phyloP scores from a whole-genome alignment of 2,113 vertebrate genomes.

The Passer montanus region DNA sequence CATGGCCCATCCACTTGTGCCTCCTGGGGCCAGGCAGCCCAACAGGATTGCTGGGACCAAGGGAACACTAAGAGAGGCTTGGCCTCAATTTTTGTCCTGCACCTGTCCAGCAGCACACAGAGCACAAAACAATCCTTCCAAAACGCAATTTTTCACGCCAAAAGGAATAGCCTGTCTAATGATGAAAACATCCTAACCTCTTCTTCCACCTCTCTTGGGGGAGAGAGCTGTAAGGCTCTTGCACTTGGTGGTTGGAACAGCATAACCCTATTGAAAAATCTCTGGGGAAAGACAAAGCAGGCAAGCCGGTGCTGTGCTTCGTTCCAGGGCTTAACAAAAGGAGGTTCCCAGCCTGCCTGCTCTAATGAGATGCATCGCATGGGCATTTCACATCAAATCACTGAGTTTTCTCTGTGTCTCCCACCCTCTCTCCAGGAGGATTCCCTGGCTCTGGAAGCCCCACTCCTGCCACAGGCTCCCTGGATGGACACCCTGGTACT shows the following conservation, averaged over 20 bases:
- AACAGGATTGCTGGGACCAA: rapidly evolving
- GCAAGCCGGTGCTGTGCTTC: neutral
- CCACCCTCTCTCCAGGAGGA: neutral
- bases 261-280: neutral
- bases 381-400: neutral
- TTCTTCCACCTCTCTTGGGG: neutral
- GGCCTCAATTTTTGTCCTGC: neutral
- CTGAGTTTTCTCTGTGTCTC: neutral
- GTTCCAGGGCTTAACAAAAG: neutral
- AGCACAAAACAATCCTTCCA: neutral
- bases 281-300: neutral
- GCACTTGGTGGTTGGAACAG: neutral
- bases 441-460: neutral
- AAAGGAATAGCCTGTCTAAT: neutral
- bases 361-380: neutral
- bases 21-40: neutral
- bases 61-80: neutral
- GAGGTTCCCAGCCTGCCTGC: neutral
- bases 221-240: neutral
- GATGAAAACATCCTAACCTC: neutral
- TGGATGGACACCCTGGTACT: neutral
- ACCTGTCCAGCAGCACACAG: neutral
- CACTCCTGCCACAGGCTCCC: neutral
- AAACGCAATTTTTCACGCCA: neutral
- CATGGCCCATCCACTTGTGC: rapidly evolving